phyloP scores from a whole-genome alignment of 1,140 invertebrate genomes.

The Habropoda laboriosa region DNA sequence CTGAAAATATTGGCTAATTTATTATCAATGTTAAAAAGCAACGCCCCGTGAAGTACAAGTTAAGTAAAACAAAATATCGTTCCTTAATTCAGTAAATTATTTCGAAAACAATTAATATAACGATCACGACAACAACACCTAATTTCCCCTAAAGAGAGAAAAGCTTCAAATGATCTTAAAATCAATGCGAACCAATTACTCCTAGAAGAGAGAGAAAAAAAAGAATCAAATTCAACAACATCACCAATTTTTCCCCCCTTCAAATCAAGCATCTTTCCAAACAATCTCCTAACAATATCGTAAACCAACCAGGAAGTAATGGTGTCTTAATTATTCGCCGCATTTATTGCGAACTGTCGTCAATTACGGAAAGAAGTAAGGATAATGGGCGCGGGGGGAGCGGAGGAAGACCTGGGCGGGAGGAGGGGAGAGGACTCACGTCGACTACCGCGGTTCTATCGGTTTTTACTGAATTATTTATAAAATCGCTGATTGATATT shows the following conservation, averaged over 20 bases:
- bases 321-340: slow-evolving; percentile 43
- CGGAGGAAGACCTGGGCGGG: neutral
- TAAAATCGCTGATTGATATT: slow-evolving; percentile 45
- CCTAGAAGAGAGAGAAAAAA: neutral
- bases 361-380: slow-evolving; percentile 30
- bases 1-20: no score
- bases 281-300: neutral
- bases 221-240: neutral
- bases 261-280: neutral
- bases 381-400: neutral
- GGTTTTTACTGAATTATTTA: slow-evolving; percentile 44
- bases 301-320: slow-evolving; percentile 17
- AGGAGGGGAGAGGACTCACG: slow-evolving; percentile 5
- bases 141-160: no score
- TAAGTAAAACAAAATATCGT: no score
- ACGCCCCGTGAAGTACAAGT: no score
- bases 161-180: neutral
- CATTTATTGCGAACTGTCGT: slow-evolving; percentile 39
- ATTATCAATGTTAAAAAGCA: no score
- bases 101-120: no score
- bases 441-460: slow-evolving; percentile 11
- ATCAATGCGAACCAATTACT: neutral
- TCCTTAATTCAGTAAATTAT: no score
- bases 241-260: neutral
- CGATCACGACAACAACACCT: no score